Evolutionary conservation across 37 sponge, comb jelly and placozoan genomes (phyloP).

Genomic region (Diacarnus erythraeanus): DNA sequence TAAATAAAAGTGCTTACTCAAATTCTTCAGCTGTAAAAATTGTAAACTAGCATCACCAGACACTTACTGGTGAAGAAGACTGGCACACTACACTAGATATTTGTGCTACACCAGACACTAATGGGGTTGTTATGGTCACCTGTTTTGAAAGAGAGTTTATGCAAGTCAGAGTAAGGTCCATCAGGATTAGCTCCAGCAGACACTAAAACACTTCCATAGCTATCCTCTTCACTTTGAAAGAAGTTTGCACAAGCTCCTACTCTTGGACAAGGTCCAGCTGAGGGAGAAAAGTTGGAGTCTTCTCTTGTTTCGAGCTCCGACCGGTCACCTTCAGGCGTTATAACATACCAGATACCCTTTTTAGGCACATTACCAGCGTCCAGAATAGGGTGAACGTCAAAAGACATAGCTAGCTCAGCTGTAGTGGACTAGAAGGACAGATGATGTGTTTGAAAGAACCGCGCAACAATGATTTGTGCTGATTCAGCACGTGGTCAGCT

Average conservation of each 20-base stretch:
- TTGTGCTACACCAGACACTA: too few relatives aligned
- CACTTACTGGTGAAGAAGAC: too few relatives aligned
- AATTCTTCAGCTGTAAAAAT: too few relatives aligned
- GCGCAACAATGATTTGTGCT: too few relatives aligned
- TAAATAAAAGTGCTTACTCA: too few relatives aligned
- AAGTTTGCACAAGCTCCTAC: constrained; percentile 34
- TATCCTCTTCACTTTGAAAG: neutral
- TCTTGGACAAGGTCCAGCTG: constrained; percentile 3
- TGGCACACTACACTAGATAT: too few relatives aligned
- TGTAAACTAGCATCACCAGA: too few relatives aligned
- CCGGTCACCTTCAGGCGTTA: constrained; percentile 14
- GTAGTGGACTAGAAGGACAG: too few relatives aligned
- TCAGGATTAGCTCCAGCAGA: constrained; percentile 37
- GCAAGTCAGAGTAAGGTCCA: constrained; percentile 26
- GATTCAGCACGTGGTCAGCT: neutral
- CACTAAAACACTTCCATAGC: constrained; percentile 8
- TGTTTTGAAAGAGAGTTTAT: constrained; percentile 7
- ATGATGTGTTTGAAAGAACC: too few relatives aligned
- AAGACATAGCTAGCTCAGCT: constrained; percentile 28
- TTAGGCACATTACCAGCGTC: constrained; percentile 22
- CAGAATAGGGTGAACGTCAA: constrained; percentile 37
- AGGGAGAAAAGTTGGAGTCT: too few relatives aligned
- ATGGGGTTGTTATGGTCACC: too few relatives aligned
- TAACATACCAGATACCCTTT: constrained; percentile 22
- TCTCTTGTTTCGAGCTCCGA: neutral